These are phyloP conservation scores for Sussaba pulchella DNA, from an alignment of 2,888 invertebrate genomes.

Conservation along the genomic window DNA sequence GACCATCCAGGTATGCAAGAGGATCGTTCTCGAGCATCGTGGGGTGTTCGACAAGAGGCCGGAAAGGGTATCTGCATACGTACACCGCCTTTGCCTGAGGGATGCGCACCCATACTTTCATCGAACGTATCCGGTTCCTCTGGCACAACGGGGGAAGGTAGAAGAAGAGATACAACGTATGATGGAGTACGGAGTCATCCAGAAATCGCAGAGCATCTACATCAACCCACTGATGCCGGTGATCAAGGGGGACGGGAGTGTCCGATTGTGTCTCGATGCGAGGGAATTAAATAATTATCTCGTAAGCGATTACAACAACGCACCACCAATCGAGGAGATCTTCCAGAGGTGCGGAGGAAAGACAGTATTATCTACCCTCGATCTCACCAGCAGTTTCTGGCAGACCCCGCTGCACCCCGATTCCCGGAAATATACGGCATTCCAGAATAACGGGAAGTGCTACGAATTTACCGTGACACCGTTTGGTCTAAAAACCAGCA, in stretches of 20 bases:
- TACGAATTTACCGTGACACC: conserved; percentile 57
- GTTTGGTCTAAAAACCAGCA: conserved; percentile 54
- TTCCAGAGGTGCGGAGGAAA: conserved; percentile 47
- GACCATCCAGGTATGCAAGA: no score
- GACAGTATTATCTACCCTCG: conserved; percentile 53
- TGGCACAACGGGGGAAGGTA: neutral
- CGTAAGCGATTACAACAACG: conserved; percentile 41
- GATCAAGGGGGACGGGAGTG: conserved; percentile 42
- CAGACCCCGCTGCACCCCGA: conserved; percentile 60
- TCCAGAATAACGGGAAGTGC: conserved; percentile 38
- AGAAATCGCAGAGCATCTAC: conserved; percentile 73
- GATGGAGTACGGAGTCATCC: conserved; percentile 74
- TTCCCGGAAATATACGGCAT: conserved; percentile 54
- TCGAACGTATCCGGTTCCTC: neutral
- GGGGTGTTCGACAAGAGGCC: neutral
- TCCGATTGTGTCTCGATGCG: conserved; percentile 45
- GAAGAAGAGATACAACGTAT: conserved; percentile 70
- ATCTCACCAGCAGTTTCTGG: conserved; percentile 69
- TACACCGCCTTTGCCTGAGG: no score
- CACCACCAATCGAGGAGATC: conserved; percentile 34
- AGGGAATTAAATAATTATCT: conserved; percentile 39
- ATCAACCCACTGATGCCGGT: conserved; percentile 67
- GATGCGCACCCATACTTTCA: neutral
- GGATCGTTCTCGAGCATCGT: neutral
- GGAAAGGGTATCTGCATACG: no score